Evolutionary conservation across 2,888 invertebrate genomes (phyloP).

Genomic region (Andrena praecox): DNA sequence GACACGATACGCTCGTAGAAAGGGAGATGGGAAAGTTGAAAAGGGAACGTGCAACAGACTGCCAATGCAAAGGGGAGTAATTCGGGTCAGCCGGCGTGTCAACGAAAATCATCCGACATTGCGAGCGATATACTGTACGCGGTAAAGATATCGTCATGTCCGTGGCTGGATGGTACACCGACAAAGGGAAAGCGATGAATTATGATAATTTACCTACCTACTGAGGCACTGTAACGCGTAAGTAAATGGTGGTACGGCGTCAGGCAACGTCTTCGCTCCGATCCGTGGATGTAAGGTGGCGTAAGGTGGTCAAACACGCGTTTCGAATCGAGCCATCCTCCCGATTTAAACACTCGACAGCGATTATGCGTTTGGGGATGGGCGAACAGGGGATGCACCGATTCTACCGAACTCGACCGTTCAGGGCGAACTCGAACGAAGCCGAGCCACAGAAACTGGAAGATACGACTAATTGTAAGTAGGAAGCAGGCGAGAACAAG

Average conservation of each 20-base stretch:
- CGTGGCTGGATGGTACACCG: neutral
- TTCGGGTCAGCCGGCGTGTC: slow-evolving; percentile 53
- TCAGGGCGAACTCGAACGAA: neutral
- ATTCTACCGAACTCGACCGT: no score
- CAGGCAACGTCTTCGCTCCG: neutral
- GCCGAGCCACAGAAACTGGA: neutral
- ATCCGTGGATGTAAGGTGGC: neutral
- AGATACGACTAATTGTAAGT: no score
- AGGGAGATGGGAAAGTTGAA: slow-evolving; percentile 3
- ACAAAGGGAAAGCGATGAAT: neutral
- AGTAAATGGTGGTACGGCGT: neutral
- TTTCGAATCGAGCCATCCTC: slow-evolving; percentile 9
- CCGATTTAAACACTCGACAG: neutral
- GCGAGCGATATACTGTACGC: neutral
- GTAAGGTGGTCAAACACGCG: slow-evolving; percentile 9
- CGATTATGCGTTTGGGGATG: neutral
- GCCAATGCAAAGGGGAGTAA: slow-evolving; percentile 34
- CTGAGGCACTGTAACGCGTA: neutral
- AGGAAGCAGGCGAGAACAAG: no score
- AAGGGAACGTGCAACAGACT: slow-evolving; percentile 10
- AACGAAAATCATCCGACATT: slow-evolving; percentile 7
- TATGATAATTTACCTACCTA: slow-evolving; percentile 28
- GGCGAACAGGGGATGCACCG: neutral
- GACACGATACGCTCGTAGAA: neutral
- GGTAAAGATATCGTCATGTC: neutral